These are phyloP conservation scores for Helarctos malayanus DNA, from an alignment of 2,797 vertebrate species.

Conservation along the genomic window DNA sequence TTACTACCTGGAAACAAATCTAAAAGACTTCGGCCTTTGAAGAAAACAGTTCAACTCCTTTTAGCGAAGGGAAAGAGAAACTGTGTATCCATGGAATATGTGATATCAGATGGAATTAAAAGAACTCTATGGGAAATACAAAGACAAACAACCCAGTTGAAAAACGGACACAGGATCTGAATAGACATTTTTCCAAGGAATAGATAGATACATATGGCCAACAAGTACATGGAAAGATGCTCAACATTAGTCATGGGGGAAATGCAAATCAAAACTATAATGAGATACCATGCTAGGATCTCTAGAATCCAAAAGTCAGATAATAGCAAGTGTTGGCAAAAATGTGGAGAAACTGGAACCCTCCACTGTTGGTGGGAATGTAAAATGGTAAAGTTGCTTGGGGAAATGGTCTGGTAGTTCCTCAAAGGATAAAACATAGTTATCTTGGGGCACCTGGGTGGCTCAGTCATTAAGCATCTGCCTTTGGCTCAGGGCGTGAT, in stretches of 20 bases:
- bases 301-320: neutral
- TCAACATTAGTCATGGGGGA: neutral
- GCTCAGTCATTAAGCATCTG: too few relatives aligned
- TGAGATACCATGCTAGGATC: neutral
- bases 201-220: neutral
- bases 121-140: neutral
- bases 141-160: neutral
- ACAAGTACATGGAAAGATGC: neutral
- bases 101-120: neutral
- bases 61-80: neutral
- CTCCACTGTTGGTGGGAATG: neutral
- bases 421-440: neutral
- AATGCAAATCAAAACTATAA: neutral
- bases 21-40: slow-evolving; percentile 38
- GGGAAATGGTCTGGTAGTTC: neutral
- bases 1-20: slow-evolving; percentile 22
- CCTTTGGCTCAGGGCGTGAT: too few relatives aligned
- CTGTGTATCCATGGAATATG: neutral
- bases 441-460: neutral
- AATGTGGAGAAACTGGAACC: neutral
- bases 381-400: neutral
- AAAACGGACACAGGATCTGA: slow-evolving; percentile 27
- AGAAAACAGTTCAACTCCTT: neutral
- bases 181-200: neutral
- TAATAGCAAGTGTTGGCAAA: neutral